Conservation (phyloP, 2,888 invertebrate species). For the Pantelozetes paolii region DNA sequence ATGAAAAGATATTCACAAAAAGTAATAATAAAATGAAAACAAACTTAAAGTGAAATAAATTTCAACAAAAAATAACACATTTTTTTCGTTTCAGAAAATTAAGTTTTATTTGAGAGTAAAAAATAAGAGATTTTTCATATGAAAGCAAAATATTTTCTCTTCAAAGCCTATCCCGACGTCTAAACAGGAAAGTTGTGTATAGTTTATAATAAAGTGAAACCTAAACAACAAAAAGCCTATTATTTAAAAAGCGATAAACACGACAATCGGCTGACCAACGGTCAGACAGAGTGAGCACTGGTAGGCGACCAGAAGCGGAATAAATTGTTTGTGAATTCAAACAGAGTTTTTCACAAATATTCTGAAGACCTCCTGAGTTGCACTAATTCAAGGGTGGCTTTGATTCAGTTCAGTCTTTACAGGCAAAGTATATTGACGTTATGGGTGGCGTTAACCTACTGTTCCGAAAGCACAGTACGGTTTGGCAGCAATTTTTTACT, state of each 20-base stretch:
- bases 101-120: too few species aligned
- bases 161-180: not conserved
- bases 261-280: not conserved
- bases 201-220: not conserved
- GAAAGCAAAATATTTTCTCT: too few species aligned
- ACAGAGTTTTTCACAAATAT: constrained; percentile 19
- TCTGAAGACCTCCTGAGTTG: constrained; percentile 18
- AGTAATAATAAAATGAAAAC: too few species aligned
- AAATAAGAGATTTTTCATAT: too few species aligned
- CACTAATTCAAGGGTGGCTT: constrained; percentile 17
- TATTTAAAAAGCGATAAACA: constrained; percentile 11
- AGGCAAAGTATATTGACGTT: not conserved
- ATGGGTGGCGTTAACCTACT: constrained; percentile 2
- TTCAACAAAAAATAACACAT: too few species aligned
- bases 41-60: too few species aligned
- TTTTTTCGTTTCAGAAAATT: too few species aligned
- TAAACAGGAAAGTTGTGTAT: not conserved
- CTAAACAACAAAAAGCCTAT: not conserved
- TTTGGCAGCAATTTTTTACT: not conserved
- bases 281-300: not conserved
- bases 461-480: not conserved
- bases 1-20: too few species aligned
- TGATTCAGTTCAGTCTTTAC: not conserved
- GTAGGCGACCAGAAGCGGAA: too few species aligned
- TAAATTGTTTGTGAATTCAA: not conserved